phyloP scores from a whole-genome alignment of 2,888 invertebrate species.

The Strigamia maritima region DNA sequence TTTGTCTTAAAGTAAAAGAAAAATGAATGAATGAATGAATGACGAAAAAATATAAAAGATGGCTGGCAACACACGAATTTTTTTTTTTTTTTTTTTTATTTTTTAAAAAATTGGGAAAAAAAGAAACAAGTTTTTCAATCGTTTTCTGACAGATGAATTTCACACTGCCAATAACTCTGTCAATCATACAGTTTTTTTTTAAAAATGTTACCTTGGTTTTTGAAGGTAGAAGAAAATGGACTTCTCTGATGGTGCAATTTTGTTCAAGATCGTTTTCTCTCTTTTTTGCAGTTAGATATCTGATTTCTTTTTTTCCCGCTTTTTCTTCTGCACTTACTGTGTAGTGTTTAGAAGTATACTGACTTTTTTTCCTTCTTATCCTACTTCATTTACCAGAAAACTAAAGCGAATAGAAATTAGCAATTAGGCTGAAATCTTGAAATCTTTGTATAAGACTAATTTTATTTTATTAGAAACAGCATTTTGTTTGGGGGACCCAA shows the following conservation, averaged over 20 bases:
- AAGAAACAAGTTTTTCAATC: slow-evolving; percentile 21
- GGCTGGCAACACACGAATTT: neutral
- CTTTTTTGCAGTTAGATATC: neutral
- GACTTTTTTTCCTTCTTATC: neutral
- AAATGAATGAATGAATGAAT: neutral
- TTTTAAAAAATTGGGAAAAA: neutral
- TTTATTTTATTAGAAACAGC: too few species aligned
- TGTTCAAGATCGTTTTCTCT: neutral
- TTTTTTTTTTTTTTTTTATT: neutral
- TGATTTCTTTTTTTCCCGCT: neutral
- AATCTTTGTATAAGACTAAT: too few species aligned
- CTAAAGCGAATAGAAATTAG: too few species aligned
- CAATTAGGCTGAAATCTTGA: too few species aligned
- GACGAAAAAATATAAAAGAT: neutral
- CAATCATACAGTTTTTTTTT: slow-evolving; percentile 7
- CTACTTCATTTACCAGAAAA: too few species aligned
- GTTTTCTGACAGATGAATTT: slow-evolving; percentile 24
- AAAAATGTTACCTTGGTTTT: neutral
- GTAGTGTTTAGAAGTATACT: neutral
- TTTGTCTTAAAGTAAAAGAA: slow-evolving; percentile 1
- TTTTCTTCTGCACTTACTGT: neutral
- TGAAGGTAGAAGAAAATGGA: neutral
- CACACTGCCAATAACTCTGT: slow-evolving; percentile 38
- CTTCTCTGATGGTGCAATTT: neutral
- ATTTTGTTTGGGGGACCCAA: too few species aligned